Evolutionary conservation across 2,888 invertebrate species (phyloP).

Genomic region (Metallyticus violacea): DNA sequence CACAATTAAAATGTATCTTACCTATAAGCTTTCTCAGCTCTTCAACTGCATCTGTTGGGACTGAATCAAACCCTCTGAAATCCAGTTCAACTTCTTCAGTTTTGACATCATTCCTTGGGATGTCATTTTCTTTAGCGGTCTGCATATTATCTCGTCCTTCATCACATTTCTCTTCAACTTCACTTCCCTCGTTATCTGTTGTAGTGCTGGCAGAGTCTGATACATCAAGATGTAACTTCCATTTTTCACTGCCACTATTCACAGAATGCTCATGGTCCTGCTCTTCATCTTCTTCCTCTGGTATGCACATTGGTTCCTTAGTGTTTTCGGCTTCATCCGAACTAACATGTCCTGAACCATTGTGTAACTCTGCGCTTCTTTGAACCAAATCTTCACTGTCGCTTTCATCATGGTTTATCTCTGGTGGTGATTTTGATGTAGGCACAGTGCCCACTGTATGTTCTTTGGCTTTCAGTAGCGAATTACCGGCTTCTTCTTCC

Average conservation of each 20-base stretch:
- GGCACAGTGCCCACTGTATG: neutral
- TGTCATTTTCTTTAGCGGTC: neutral
- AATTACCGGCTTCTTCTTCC: neutral
- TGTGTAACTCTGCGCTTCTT: neutral
- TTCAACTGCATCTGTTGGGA: neutral
- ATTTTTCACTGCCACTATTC: neutral
- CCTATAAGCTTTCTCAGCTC: neutral
- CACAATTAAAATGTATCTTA: neutral
- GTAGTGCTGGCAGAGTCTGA: conserved; percentile 1
- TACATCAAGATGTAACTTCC: neutral
- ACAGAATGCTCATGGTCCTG: neutral
- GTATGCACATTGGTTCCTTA: neutral
- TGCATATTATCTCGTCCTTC: neutral
- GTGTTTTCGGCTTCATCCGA: neutral
- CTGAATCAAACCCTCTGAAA: neutral
- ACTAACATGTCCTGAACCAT: neutral
- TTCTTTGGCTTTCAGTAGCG: neutral
- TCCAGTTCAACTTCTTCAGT: neutral
- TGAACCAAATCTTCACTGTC: neutral
- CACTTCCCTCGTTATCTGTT: conserved; percentile 4
- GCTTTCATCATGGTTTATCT: neutral
- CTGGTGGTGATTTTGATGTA: neutral
- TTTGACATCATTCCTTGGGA: neutral
- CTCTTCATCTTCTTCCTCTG: neutral
- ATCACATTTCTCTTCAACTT: neutral